Evolutionary conservation across 2,113 vertebrate genomes (phyloP), one percentile per base, ranked within the genome.

Genomic region (Otocyon megalotis): DNA sequence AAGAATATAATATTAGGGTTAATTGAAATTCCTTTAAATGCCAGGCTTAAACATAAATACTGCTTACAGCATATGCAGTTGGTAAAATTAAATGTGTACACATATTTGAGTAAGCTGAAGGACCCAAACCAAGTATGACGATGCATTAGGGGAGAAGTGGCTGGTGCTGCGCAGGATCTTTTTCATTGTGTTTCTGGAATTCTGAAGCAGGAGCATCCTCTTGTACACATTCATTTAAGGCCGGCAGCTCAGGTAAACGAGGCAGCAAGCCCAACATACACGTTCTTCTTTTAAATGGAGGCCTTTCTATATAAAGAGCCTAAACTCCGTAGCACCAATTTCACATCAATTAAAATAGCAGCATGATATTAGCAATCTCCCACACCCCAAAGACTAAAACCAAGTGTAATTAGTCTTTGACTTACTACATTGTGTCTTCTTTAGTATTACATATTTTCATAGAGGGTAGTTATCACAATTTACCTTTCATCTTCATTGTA

Each of bases 331-430:
- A 81, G 3, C 37, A 86, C 69, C 26, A 60, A 76, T 89, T 95
- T 32, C 95, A 88, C 88, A 3, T 79, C 32, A 87, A 76, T 37
- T 72, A 3, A 56, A 32, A 56, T 60, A 43, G 83, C 77, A 85
- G 5, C 80, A 28, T 77, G 72, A 93, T 9, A 9, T 19, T 48
- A 56, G 15, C 71, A 28, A 22, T 32, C 19, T 50, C 4, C 0
- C 0, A 0, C 8, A 35, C 4, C 22, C 1, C 79, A 3, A 85
- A 71, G 93, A 94, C 74, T 82, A 97, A 96, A 97, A 93, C 95
- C 94, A 96, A 97, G 65, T 93, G 37, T 81, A 95, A 93, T 97
- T 96, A 95, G 93, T 97, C 95, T 94, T 98, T 97, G 95, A 97
- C 98, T 93, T 94, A 72, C 19, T 97, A 97, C 93, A 80, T 89